phyloP scores from a whole-genome alignment of 2,888 invertebrate genomes.

The Mellilla xanthometata region DNA sequence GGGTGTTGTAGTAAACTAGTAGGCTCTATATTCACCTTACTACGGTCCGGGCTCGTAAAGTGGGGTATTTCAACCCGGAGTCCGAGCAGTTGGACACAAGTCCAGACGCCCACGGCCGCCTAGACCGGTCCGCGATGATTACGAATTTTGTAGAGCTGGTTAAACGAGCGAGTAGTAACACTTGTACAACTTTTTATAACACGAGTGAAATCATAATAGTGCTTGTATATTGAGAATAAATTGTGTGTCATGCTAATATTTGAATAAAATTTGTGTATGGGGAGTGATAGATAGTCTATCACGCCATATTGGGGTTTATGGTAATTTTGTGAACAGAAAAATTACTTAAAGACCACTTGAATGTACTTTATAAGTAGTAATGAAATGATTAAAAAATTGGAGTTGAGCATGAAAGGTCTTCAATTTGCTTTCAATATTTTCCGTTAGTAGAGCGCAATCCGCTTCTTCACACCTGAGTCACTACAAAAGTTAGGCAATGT shows the following conservation, averaged over 20 bases:
- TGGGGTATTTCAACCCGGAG: constrained; percentile 16
- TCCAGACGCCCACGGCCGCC: constrained; percentile 30
- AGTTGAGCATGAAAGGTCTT: constrained; percentile 3
- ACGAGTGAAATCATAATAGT: constrained; percentile 1
- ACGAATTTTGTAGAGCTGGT: constrained; percentile 31
- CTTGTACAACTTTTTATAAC: constrained; percentile 14
- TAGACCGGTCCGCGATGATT: constrained; percentile 30
- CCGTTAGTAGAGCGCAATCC: not conserved
- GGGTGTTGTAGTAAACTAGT: not conserved
- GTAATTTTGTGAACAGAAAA: too few species aligned
- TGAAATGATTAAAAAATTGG: not conserved
- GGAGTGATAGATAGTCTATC: too few species aligned
- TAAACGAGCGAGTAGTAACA: constrained; percentile 18
- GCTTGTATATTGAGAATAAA: constrained; percentile 4
- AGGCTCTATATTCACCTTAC: not conserved
- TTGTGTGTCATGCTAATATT: not conserved
- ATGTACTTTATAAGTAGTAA: too few species aligned
- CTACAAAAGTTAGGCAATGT: constrained; percentile 5
- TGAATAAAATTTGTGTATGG: too few species aligned
- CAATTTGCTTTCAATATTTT: constrained; percentile 10
- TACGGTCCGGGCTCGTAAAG: constrained; percentile 5
- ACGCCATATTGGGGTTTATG: too few species aligned
- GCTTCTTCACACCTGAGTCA: constrained; percentile 10
- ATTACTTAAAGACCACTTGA: too few species aligned
- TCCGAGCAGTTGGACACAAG: constrained; percentile 7